These are phyloP conservation scores for Pseudonaja textilis DNA, from an alignment of 2,113 vertebrate genomes.

Conservation along the genomic window DNA sequence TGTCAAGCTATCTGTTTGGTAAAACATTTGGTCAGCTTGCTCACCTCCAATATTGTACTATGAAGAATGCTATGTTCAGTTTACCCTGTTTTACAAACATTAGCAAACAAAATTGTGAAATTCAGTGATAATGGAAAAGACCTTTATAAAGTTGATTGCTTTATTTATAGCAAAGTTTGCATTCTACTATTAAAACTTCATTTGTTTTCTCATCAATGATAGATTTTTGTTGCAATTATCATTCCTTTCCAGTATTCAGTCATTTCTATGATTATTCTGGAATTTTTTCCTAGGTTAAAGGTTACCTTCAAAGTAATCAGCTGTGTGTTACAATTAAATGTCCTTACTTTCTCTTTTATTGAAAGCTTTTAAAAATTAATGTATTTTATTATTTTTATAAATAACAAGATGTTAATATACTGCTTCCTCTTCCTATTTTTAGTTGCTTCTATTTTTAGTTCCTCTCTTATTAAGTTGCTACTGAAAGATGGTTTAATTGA, in stretches of 20 bases:
- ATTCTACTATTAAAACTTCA: background rate
- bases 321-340: background rate
- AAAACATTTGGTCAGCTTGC: background rate
- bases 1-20: background rate
- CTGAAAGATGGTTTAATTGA: background rate
- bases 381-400: background rate
- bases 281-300: background rate
- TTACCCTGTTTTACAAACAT: background rate
- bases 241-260: background rate
- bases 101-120: background rate
- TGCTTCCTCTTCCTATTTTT: background rate
- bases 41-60: background rate
- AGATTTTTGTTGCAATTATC: background rate
- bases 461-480: background rate
- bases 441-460: background rate
- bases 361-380: background rate
- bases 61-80: background rate
- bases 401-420: background rate
- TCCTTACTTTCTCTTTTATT: background rate
- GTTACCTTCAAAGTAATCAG: background rate
- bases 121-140: background rate
- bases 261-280: background rate
- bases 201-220: background rate
- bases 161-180: background rate
- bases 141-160: background rate